Percentiles rank a stretch among this genome's conserved stretches.
Conservation (phyloP, 1,140 invertebrate genomes). For the Drosophila saltans region DNA sequence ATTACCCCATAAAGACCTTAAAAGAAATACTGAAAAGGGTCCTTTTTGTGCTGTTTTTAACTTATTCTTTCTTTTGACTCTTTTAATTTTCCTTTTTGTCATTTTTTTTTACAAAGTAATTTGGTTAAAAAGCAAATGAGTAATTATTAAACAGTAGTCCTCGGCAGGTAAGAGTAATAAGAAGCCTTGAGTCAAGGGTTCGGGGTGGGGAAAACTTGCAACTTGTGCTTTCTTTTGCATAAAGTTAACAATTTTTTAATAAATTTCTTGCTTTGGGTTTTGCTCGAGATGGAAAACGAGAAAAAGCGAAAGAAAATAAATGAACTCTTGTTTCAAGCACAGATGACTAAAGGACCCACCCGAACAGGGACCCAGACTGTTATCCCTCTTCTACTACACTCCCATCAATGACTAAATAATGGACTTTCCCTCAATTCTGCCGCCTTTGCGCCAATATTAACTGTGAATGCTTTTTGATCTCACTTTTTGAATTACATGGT, state of each 20-base stretch:
- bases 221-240: conserved; percentile 40
- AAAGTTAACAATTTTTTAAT: conserved; percentile 35
- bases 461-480: conserved; percentile 71
- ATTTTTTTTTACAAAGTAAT: conserved; percentile 69
- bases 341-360: conserved; percentile 20
- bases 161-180: neutral
- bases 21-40: conserved; percentile 25
- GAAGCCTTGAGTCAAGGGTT: conserved; percentile 23
- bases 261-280: conserved; percentile 13
- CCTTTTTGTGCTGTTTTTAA: conserved; percentile 21
- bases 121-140: conserved; percentile 70
- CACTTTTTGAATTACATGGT: conserved; percentile 64
- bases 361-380: neutral
- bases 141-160: conserved; percentile 67
- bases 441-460: conserved; percentile 55
- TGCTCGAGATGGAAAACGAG: conserved; percentile 1
- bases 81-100: conserved; percentile 41
- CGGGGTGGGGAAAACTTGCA: conserved; percentile 28
- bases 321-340: conserved; percentile 34
- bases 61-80: conserved; percentile 30
- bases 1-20: neutral
- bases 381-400: neutral
- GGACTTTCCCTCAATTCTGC: conserved; percentile 29
- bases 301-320: conserved; percentile 40
- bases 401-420: conserved; percentile 69